phyloP scores from a whole-genome alignment of 2,888 invertebrate genomes.

The Linyphia triangularis region DNA sequence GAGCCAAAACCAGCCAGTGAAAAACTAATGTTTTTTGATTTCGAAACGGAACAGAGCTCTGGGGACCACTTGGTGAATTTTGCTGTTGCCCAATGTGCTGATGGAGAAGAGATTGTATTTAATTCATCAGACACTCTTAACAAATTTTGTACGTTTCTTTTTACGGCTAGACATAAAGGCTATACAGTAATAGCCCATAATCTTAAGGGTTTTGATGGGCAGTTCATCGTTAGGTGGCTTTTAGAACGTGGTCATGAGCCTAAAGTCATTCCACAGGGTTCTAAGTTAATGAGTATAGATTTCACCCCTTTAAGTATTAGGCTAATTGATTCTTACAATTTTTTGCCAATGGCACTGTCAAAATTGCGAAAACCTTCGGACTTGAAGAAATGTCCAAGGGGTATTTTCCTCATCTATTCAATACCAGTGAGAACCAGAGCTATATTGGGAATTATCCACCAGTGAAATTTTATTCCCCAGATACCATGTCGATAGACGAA shows the following conservation, averaged over 20 bases:
- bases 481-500: not conserved
- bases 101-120: slow-evolving; percentile 16
- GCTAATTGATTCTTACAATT: slow-evolving; percentile 57
- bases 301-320: not conserved
- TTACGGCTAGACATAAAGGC: not conserved
- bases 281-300: not conserved
- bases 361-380: slow-evolving; percentile 36
- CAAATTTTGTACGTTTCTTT: slow-evolving; percentile 20
- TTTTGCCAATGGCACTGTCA: slow-evolving; percentile 34
- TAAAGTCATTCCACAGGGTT: slow-evolving; percentile 14
- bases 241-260: slow-evolving; percentile 7
- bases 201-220: slow-evolving; percentile 48
- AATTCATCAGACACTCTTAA: not conserved
- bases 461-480: not conserved
- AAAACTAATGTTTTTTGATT: slow-evolving; percentile 23
- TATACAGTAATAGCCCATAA: slow-evolving; percentile 38
- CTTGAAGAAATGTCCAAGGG: slow-evolving; percentile 38
- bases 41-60: slow-evolving; percentile 40
- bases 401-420: slow-evolving; percentile 57
- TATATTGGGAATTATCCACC: slow-evolving; percentile 21
- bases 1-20: not conserved
- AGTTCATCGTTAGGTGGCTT: slow-evolving; percentile 17
- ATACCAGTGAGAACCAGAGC: slow-evolving; percentile 20
- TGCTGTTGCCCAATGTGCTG: not conserved
- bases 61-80: slow-evolving; percentile 36